Conservation (phyloP, 2,797 vertebrate species). For the Neostethus bicornis region DNA sequence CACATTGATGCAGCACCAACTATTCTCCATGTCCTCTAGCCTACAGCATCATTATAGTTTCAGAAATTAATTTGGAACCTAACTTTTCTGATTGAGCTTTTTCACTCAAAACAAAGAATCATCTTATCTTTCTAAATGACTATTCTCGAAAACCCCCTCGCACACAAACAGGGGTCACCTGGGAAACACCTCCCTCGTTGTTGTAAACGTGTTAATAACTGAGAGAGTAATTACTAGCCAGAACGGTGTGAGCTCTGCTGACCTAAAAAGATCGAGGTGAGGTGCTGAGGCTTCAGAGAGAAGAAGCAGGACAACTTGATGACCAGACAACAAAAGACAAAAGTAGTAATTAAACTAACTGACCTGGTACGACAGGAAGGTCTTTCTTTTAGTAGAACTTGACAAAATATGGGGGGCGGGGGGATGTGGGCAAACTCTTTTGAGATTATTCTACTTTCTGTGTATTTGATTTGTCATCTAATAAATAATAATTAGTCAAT, state of each 20-base stretch:
- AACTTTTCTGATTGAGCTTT: not conserved
- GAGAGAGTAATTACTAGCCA: constrained; percentile 61
- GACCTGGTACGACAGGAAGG: not conserved
- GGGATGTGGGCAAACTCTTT: too few species aligned
- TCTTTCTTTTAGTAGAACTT: not conserved
- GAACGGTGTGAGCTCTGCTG: constrained; percentile 25
- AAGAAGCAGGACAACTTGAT: constrained; percentile 23
- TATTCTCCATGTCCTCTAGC: not conserved
- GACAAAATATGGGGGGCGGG: too few species aligned
- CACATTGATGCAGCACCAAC: too few species aligned
- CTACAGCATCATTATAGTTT: not conserved
- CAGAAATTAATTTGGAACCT: not conserved
- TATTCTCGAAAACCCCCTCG: constrained; percentile 22
- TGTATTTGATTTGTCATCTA: too few species aligned
- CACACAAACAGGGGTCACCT: constrained; percentile 41
- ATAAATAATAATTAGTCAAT: too few species aligned
- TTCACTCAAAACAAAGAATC: constrained; percentile 9
- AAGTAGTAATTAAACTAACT: constrained; percentile 7
- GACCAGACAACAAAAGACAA: not conserved
- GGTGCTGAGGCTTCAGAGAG: constrained; percentile 20
- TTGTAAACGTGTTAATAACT: constrained; percentile 48
- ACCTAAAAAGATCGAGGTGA: constrained; percentile 28
- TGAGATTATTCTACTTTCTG: too few species aligned
- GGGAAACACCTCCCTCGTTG: constrained; percentile 45
- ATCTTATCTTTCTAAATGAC: constrained; percentile 4